Evolutionary conservation across 2,797 vertebrate species (phyloP).

Genomic region (Petrocephalus sullivani): DNA sequence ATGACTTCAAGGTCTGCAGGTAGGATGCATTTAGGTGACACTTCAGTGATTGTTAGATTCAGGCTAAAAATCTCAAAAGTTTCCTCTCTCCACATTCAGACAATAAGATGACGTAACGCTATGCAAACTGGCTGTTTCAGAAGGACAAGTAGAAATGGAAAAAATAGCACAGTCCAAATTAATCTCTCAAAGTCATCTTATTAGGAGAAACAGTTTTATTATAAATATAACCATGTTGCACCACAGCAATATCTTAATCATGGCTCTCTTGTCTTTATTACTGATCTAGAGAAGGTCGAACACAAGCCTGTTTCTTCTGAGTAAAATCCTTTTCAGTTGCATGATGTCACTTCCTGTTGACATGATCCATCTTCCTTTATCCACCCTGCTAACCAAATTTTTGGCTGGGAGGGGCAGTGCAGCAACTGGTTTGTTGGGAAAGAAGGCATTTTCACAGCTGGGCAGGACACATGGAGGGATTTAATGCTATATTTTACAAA

Average conservation of each 20-base stretch:
- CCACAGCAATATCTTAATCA: background rate
- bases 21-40: background rate
- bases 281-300: background rate
- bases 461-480: constrained; percentile 8
- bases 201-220: constrained; percentile 16
- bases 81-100: constrained; percentile 36
- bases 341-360: constrained; percentile 27
- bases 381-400: constrained; percentile 8
- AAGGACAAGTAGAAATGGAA: background rate
- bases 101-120: constrained; percentile 33
- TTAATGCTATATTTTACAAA: constrained; percentile 18
- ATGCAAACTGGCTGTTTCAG: constrained; percentile 22
- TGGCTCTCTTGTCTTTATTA: background rate
- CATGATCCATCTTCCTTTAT: constrained; percentile 6
- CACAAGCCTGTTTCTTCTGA: background rate
- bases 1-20: background rate
- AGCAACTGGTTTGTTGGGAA: constrained; percentile 3
- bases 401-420: background rate
- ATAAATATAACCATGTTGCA: background rate
- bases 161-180: background rate
- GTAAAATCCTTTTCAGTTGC: background rate
- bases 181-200: constrained; percentile 22
- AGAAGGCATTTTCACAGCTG: constrained; percentile 13
- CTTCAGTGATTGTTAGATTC: background rate
- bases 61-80: background rate